Percentiles rank a stretch among this genome's conserved stretches.
Conservation (phyloP, 2,797 vertebrate genomes). For the Ambastaia sidthimunki region DNA sequence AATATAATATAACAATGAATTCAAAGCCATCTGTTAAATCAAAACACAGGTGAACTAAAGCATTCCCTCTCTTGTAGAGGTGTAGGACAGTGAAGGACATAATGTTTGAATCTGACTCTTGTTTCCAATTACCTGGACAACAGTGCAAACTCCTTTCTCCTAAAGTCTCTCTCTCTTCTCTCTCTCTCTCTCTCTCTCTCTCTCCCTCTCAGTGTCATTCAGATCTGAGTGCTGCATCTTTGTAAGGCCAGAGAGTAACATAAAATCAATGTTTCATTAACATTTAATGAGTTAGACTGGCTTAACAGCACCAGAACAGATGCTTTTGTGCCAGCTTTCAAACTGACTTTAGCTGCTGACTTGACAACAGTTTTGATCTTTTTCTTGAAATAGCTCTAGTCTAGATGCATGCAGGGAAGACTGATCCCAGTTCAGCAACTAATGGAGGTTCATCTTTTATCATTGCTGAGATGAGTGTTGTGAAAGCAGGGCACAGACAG, state of each 20-base stretch:
- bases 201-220: conserved; percentile 70
- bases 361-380: conserved; percentile 21
- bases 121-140: conserved; percentile 78
- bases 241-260: conserved; percentile 76
- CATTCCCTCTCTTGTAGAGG: not conserved
- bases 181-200: conserved; percentile 78
- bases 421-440: conserved; percentile 46
- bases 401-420: conserved; percentile 31
- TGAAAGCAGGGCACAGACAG: conserved; percentile 22
- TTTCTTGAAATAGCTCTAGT: conserved; percentile 8
- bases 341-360: conserved; percentile 30
- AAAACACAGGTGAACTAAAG: not conserved
- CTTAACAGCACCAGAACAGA: conserved; percentile 82
- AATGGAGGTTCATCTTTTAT: not conserved
- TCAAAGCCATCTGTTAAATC: conserved; percentile 9
- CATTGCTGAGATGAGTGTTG: conserved; percentile 35
- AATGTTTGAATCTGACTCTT: conserved; percentile 78
- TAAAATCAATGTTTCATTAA: conserved; percentile 88
- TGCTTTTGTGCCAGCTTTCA: conserved; percentile 69
- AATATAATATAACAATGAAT: conserved; percentile 3
- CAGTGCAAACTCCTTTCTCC: conserved; percentile 63
- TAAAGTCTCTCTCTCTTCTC: conserved; percentile 76
- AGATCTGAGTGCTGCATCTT: conserved; percentile 73
- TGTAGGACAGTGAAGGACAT: conserved; percentile 80
- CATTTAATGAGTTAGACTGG: conserved; percentile 82